These are phyloP conservation scores for Gibbula magus DNA, from an alignment of 2,888 invertebrate genomes.

Conservation along the genomic window DNA sequence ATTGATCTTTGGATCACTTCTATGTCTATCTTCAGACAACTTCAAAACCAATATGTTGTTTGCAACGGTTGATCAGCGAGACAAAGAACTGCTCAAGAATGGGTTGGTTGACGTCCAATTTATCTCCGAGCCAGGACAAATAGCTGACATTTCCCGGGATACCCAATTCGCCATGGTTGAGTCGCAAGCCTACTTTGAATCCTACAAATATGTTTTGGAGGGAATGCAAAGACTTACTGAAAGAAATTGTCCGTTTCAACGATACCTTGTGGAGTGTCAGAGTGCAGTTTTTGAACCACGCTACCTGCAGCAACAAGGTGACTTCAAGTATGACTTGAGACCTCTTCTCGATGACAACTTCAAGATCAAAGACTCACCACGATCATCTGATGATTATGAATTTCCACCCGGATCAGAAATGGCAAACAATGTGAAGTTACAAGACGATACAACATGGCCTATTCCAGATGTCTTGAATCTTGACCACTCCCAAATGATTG, in stretches of 20 bases:
- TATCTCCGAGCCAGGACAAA: constrained; percentile 27
- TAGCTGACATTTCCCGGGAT: constrained; percentile 29
- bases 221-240: constrained; percentile 80
- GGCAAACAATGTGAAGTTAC: constrained; percentile 24
- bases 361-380: constrained; percentile 37
- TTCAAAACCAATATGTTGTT: constrained; percentile 82
- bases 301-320: constrained; percentile 43
- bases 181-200: constrained; percentile 87
- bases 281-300: constrained; percentile 47
- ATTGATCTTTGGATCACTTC: constrained; percentile 83
- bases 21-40: constrained; percentile 83
- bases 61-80: constrained; percentile 78
- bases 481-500: constrained; percentile 67
- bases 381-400: not conserved
- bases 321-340: constrained; percentile 39
- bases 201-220: constrained; percentile 84
- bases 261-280: constrained; percentile 8
- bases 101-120: constrained; percentile 62
- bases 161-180: constrained; percentile 81
- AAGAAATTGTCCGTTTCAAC: constrained; percentile 57
- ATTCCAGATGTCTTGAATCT: constrained; percentile 51
- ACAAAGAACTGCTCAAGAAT: constrained; percentile 49
- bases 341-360: constrained; percentile 52
- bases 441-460: constrained; percentile 52
- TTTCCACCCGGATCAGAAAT: not conserved